Evolutionary conservation across 2,797 vertebrate genomes (phyloP).

Genomic region (Octomys mimax): DNA sequence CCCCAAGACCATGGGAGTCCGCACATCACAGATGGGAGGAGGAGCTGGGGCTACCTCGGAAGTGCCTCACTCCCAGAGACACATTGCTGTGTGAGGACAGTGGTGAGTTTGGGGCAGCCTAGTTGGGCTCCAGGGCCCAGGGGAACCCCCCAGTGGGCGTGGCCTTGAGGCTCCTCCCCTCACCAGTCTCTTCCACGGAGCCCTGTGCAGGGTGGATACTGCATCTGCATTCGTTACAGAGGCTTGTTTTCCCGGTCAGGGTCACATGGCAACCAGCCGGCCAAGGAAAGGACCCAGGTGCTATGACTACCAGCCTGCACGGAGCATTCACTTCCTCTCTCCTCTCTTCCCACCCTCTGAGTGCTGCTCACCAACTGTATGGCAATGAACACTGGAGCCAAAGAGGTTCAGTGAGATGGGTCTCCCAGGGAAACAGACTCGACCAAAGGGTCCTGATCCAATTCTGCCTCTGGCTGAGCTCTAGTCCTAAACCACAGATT

Average conservation of each 20-base stretch:
- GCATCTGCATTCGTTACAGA: neutral
- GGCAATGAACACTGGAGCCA: neutral
- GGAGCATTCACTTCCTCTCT: rapidly evolving
- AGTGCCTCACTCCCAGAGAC: neutral
- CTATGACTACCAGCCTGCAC: too few relatives aligned
- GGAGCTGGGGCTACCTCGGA: neutral
- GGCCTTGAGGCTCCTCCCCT: neutral
- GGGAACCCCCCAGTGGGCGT: neutral
- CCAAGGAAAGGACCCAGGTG: neutral
- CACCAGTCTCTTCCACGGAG: neutral
- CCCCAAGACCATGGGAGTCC: neutral
- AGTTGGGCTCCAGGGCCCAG: neutral
- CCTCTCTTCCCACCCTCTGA: neutral
- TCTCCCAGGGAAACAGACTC: neutral
- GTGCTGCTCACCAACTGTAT: neutral
- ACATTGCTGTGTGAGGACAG: neutral
- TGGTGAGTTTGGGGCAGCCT: neutral
- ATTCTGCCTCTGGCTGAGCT: neutral
- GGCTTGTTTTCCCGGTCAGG: neutral
- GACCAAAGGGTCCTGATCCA: neutral
- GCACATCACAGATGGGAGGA: neutral
- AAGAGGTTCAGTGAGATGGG: neutral
- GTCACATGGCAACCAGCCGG: neutral
- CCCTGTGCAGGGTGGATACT: neutral
- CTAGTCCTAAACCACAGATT: neutral